Evolutionary conservation across 2,888 invertebrate genomes (phyloP).

Genomic region (Rhamnusium bicolor): DNA sequence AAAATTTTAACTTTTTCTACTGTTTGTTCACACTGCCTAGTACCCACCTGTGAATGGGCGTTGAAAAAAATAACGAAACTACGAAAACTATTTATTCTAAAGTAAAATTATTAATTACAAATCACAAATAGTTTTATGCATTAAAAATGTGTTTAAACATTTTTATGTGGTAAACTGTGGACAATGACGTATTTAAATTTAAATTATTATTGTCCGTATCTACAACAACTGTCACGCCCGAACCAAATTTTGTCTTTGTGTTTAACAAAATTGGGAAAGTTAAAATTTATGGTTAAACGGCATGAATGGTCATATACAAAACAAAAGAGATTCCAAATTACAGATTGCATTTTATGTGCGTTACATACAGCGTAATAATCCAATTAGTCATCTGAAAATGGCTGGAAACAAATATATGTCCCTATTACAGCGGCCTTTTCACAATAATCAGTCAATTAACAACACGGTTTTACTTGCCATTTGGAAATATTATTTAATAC

Average conservation of each 20-base stretch:
- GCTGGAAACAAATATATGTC: slow-evolving; percentile 56
- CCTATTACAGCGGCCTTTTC: slow-evolving; percentile 30
- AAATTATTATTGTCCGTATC: slow-evolving; percentile 11
- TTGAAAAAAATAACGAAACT: no score
- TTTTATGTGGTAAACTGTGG: background rate
- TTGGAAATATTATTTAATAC: slow-evolving; percentile 38
- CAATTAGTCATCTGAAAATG: slow-evolving; percentile 60
- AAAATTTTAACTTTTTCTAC: no score
- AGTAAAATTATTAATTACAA: no score
- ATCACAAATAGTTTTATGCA: no score
- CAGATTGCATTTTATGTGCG: slow-evolving; percentile 57
- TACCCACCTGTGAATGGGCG: no score
- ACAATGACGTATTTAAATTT: slow-evolving; percentile 3
- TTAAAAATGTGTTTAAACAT: no score
- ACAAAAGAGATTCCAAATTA: slow-evolving; percentile 56
- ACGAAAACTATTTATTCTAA: no score
- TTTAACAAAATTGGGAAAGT: slow-evolving; percentile 39
- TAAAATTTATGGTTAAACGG: slow-evolving; percentile 50
- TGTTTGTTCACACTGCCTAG: no score
- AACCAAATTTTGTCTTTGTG: slow-evolving; percentile 41
- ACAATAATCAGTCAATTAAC: slow-evolving; percentile 41
- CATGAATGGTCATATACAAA: slow-evolving; percentile 51
- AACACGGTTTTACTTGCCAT: slow-evolving; percentile 32
- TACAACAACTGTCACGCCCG: slow-evolving; percentile 25
- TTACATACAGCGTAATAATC: slow-evolving; percentile 50